Conservation (phyloP, 2,113 vertebrate genomes). For the Passer montanus region DNA sequence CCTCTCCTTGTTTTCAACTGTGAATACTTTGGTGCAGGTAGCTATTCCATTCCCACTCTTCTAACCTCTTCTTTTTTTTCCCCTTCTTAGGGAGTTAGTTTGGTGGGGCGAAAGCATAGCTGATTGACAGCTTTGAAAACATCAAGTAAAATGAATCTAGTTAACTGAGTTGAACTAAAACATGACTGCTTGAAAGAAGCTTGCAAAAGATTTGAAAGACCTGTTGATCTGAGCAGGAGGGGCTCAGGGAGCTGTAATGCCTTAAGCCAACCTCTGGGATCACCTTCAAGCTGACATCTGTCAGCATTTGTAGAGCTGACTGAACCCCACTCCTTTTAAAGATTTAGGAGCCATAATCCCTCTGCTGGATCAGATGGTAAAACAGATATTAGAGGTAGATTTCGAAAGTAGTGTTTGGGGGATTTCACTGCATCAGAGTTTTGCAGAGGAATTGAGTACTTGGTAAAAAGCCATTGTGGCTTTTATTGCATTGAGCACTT, state of each 20-base stretch:
- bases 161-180: conserved; percentile 1
- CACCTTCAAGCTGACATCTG: background rate
- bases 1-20: background rate
- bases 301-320: background rate
- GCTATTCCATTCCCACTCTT: background rate
- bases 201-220: conserved; percentile 6
- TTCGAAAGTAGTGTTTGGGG: background rate
- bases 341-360: background rate
- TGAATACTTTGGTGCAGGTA: background rate
- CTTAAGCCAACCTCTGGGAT: background rate
- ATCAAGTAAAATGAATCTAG: background rate
- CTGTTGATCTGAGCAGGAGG: conserved; percentile 31
- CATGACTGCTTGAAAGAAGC: conserved; percentile 6
- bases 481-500: background rate
- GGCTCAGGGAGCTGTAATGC: background rate
- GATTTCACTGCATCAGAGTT: background rate
- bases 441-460: background rate
- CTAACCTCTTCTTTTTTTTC: background rate
- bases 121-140: background rate
- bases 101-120: background rate
- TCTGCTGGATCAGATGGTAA: background rate
- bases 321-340: conserved; percentile 35
- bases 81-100: background rate
- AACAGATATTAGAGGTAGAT: background rate
- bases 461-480: background rate